Evolutionary conservation across 2,797 vertebrate genomes (phyloP), one percentile per base, ranked within the genome.

Genomic region (Microctenopoma stevenorrisi): DNA sequence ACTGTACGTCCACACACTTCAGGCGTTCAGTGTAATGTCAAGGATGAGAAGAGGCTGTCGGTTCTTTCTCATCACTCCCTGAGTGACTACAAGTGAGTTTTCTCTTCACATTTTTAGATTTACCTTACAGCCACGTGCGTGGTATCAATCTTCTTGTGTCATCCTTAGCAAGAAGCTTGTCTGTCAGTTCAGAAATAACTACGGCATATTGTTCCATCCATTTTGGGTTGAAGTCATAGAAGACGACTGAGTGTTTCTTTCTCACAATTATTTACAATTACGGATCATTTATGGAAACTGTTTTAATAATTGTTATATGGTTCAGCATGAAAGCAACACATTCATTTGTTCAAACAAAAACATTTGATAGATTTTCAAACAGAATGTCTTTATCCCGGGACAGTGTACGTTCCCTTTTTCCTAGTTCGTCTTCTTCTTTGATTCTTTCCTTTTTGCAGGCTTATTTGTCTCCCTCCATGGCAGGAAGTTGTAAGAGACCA

Each of bases 401-500:
- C 8, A 57, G 15, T 55, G 1, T 42, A 43, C 1, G 0, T 22
- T 42, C 28, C 28, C 18, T 47, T 42, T 5, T 38, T 73, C 46
- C 89, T 88, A 90, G 61, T 93, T 86, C 4, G 18, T 82, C 73
- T 89, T 92, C 72, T 89, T 92, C 62, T 87, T 89, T 64, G 78
- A 69, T 22, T 84, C 58, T 70, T 81, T 64, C 33, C 26, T 59
- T 10, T 86, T 79, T 4, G 15, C 18, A 8, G 43, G 9, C 40
- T 65, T 46, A 33, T 64, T 42, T 2, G 16, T 46, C 1, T 71
- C 52, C 72, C 61, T 91, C 94, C 94, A 94, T 3, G 93, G 93
- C 76, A 95, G 86, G 68, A 88, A 84, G 72, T 86, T 89, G 87
- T 95, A 95, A 40, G 95, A 95, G 16, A 94, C 62, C 40, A 92